Evolutionary conservation across 2,797 vertebrate genomes (phyloP).

Genomic region (Chrosomus eos): DNA sequence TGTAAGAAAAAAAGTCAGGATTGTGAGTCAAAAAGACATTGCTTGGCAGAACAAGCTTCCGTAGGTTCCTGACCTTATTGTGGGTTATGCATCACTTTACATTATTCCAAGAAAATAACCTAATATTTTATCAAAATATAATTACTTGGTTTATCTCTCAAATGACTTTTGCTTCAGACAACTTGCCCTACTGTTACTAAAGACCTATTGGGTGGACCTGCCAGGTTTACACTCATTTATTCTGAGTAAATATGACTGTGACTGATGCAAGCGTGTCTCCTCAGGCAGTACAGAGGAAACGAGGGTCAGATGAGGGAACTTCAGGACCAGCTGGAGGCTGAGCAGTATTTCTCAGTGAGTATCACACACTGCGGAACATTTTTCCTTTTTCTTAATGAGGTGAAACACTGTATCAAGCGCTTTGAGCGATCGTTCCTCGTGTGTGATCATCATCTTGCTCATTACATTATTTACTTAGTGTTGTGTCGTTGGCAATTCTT

Average conservation of each 20-base stretch:
- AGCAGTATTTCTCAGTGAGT: conserved; percentile 99
- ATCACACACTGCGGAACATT: neutral
- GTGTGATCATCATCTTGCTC: neutral
- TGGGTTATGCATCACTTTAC: neutral
- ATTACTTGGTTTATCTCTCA: neutral
- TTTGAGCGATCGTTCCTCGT: too few relatives aligned
- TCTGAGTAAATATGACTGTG: neutral
- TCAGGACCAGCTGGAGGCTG: conserved; percentile 98
- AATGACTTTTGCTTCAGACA: neutral
- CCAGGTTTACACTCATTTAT: neutral
- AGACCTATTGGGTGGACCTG: neutral
- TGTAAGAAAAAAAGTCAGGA: too few relatives aligned
- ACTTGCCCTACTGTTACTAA: neutral
- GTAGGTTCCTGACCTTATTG: neutral
- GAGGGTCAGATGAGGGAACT: conserved; percentile 99
- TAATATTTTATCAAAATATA: neutral
- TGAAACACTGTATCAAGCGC: neutral
- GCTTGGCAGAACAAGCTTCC: neutral
- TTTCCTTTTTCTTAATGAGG: neutral
- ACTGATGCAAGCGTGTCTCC: neutral
- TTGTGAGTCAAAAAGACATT: too few relatives aligned
- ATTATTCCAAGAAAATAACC: too few relatives aligned
- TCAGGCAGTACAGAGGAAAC: conserved; percentile 95
- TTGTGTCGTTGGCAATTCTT: neutral
- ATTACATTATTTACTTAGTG: neutral